Percentiles rank a stretch among this genome's conserved stretches.
phyloP scores from a whole-genome alignment of 2,888 invertebrate genomes.

The Thereva unica region DNA sequence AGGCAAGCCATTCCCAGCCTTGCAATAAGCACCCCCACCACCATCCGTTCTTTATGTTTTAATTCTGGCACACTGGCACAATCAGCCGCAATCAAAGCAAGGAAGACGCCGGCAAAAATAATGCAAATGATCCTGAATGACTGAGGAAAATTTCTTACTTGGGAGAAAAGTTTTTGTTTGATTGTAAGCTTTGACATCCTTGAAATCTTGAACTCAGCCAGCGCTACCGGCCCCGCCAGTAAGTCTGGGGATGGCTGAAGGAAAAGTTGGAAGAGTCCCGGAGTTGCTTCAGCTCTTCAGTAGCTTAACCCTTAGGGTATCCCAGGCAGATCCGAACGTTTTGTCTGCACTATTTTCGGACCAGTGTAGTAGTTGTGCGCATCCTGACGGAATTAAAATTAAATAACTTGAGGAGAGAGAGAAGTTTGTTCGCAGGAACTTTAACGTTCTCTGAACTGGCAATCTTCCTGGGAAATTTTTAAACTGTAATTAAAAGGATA shows the following conservation, averaged over 20 bases:
- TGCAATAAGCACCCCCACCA: neutral
- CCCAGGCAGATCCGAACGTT: neutral
- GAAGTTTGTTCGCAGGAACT: neutral
- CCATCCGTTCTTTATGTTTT: constrained; percentile 19
- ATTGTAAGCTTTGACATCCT: constrained; percentile 1
- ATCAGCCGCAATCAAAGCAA: constrained; percentile 27
- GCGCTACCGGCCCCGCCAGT: neutral
- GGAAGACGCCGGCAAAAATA: neutral
- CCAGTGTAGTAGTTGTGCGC: constrained; percentile 15
- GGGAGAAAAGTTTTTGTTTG: constrained; percentile 11
- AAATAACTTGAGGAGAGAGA: constrained; percentile 1
- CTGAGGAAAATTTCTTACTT: constrained; percentile 21
- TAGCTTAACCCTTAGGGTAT: neutral
- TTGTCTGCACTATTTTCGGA: constrained; percentile 5
- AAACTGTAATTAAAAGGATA: too few relatives aligned
- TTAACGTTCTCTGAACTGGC: neutral
- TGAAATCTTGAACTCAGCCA: neutral
- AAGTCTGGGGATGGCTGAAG: too few relatives aligned
- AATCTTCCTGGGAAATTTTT: neutral
- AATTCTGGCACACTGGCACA: constrained; percentile 19
- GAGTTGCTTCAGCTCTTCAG: neutral
- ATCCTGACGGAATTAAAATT: constrained; percentile 18
- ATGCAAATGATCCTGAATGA: constrained; percentile 33
- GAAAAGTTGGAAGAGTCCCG: constrained; percentile 10
- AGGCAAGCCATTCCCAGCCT: too few relatives aligned